phyloP scores from a whole-genome alignment of 1,140 invertebrate genomes.

The Anoplophora glabripennis region DNA sequence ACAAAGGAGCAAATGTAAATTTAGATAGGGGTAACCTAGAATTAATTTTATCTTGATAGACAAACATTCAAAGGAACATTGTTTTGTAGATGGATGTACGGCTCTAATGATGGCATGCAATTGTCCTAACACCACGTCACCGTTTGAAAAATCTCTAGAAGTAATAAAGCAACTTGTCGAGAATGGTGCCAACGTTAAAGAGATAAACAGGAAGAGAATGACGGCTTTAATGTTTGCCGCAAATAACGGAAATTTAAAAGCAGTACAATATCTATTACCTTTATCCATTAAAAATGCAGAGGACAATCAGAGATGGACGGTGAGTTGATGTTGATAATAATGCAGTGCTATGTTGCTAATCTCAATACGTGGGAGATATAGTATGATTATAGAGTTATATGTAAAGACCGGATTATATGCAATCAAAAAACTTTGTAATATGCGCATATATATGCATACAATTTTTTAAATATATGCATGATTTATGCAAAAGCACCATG shows the following conservation, averaged over 20 bases:
- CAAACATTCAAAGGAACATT: slow-evolving; percentile 4
- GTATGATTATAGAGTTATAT: too few species aligned
- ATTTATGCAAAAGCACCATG: too few species aligned
- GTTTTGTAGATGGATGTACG: slow-evolving; percentile 33
- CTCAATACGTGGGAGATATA: too few species aligned
- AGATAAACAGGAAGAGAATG: slow-evolving; percentile 47
- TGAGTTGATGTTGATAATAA: too few species aligned
- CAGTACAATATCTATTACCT: slow-evolving; percentile 47
- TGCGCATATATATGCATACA: too few species aligned
- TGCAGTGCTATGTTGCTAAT: too few species aligned
- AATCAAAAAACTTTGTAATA: too few species aligned
- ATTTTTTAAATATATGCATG: too few species aligned
- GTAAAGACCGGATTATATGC: too few species aligned
- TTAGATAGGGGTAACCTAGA: slow-evolving; percentile 28
- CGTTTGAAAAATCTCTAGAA: slow-evolving; percentile 28
- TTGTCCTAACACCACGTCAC: slow-evolving; percentile 29
- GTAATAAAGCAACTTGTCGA: slow-evolving; percentile 35
- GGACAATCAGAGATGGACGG: slow-evolving; percentile 52
- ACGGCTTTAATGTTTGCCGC: slow-evolving; percentile 54
- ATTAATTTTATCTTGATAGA: background rate
- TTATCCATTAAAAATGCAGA: slow-evolving; percentile 45
- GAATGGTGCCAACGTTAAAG: slow-evolving; percentile 45
- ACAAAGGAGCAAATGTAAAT: slow-evolving; percentile 38
- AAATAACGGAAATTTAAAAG: slow-evolving; percentile 43
- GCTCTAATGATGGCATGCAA: slow-evolving; percentile 40